Evolutionary conservation across 2,113 vertebrate genomes (phyloP), one percentile per base, ranked within the genome.

Genomic region (Asarcornis scutulata): DNA sequence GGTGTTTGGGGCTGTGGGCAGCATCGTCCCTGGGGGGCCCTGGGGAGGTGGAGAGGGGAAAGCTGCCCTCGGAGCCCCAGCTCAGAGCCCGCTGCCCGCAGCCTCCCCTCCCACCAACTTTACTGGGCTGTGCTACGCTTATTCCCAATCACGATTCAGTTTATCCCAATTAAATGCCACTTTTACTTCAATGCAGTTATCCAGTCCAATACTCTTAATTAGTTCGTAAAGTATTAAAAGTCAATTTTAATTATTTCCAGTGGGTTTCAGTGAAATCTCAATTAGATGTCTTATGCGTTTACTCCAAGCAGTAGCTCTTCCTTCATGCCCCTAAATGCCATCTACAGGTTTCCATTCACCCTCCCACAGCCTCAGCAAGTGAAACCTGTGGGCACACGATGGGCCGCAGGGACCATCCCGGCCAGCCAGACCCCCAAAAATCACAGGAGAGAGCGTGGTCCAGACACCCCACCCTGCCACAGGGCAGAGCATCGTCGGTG

Each of bases 151-250:
- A 91, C 58, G 78, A 95, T 95, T 93, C 82, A 38, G 83, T 91
- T 72, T 74, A 67, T 69, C 67, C 80, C 95, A 95, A 94, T 97
- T 97, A 98, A 96, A 93, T 59, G 80, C 88, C 89, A 76, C 83
- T 95, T 89, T 76, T 15, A 46, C 81, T 68, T 94, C 92, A 68
- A 50, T 42, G 96, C 66, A 91, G 94, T 95, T 95, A 93, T 95
- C 95, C 95, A 96, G 96, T 84, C 94, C 95, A 90, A 94, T 96
- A 97, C 59, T 97, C 96, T 92, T 97, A 97, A 97, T 97, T 96
- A 95, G 80, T 96, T 88, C 94, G 87, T 93, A 77, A 95, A 97
- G 95, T 84, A 91, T 96, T 96, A 96, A 93, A 91, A 97, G 96
- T 96, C 91, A 90, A 95, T 96, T 96, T 96, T 93, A 95, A 96